Percentiles rank a stretch among this genome's conserved stretches.
Conservation (phyloP, 2,113 vertebrate genomes). For the Pogona vitticeps region DNA sequence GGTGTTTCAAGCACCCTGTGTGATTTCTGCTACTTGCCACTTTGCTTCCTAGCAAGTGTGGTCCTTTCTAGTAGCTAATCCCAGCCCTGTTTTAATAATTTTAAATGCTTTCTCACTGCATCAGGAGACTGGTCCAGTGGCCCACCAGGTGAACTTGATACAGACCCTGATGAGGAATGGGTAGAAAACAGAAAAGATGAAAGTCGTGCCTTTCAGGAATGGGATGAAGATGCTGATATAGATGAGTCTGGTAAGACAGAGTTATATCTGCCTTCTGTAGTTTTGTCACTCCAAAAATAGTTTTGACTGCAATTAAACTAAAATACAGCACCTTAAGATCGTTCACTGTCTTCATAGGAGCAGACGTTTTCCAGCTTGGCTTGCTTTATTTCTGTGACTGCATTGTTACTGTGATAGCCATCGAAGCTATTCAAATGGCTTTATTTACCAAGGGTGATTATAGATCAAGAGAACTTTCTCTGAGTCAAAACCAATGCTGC, state of each 20-base stretch:
- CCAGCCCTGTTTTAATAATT: background rate
- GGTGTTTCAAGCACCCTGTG: background rate
- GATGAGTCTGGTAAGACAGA: slow-evolving; percentile 90
- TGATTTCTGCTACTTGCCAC: background rate
- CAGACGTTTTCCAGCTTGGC: too few relatives aligned
- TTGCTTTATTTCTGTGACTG: too few relatives aligned
- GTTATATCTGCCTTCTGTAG: background rate
- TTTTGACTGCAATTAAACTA: background rate
- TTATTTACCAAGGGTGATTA: too few relatives aligned
- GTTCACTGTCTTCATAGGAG: background rate
- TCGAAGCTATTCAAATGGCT: too few relatives aligned
- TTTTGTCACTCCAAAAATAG: background rate
- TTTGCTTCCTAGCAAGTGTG: background rate
- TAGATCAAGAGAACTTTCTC: too few relatives aligned
- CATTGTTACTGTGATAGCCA: too few relatives aligned
- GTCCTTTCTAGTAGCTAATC: background rate
- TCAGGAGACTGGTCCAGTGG: slow-evolving; percentile 89
- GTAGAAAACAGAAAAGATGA: slow-evolving; percentile 87
- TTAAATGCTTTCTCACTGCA: background rate
- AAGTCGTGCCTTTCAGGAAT: slow-evolving; percentile 90
- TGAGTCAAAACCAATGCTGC: too few relatives aligned
- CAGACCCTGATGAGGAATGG: slow-evolving; percentile 91
- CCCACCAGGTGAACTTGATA: slow-evolving; percentile 83
- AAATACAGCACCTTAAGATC: background rate
- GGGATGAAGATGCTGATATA: slow-evolving; percentile 97